Base-by-base conservation (phyloP, 2,888 invertebrate genomes). In the Nezara viridula region DNA sequence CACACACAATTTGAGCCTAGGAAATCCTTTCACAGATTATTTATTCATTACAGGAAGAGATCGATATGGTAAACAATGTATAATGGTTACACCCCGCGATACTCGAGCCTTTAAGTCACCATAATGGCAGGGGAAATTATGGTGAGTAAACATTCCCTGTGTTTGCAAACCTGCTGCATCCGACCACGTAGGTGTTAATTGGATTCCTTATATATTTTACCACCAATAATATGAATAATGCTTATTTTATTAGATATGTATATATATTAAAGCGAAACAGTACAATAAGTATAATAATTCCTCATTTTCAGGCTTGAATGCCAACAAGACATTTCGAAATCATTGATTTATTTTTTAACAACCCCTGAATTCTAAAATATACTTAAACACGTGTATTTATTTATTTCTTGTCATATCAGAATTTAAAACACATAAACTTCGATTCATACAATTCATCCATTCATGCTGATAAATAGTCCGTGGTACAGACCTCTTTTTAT, bases 11-110 rank as follows among this genome's bases (percentile, higher is more conserved):
- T 44, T 9, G n/a, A n/a, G 24, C 44, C 81, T 81, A 81, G 81
- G 44, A 47, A 44, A 81, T 44, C 44, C 81, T 19, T 24, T 12
- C 44, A 81, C 44, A 44, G 81, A 81, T 81, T 81, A 81, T 81
- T 81, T 81, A 81, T 81, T 81, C 81, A 81, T 81, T 81, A 81
- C 81, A 44, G 81, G 10, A 24, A 12, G n/a, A n/a, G 81, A 81
- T 81, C 81, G 81, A 81, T 81, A 14, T 12, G 7, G 81, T 81
- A 81, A 81, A 81, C 81, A 81, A 81, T 47, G 81, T 81, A 40
- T 81, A 81, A 81, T 81, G 81, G 81, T 47, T 81, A 47, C 81
- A 73, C 37, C 32, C 19, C 4, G 81, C 44, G 81, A 81, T n/a
- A 81, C 81, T 81, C 37, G 81, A 81, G 81, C 81, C 81, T n/a